Percentiles rank a stretch among this genome's conserved stretches.
Evolutionary conservation across 2,113 vertebrate genomes (phyloP).

Genomic region (Notechis scutatus): DNA sequence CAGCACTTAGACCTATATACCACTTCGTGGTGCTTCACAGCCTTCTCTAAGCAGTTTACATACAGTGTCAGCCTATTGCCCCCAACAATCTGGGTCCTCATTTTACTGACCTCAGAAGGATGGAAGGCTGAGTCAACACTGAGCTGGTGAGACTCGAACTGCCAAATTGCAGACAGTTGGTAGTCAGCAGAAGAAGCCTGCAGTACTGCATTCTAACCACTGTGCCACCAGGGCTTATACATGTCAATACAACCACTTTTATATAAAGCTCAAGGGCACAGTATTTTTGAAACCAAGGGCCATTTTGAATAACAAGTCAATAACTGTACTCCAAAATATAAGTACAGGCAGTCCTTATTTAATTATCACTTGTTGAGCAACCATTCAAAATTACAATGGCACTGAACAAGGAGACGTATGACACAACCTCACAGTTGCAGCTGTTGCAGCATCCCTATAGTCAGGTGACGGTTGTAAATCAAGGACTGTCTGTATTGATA

Average conservation of each 20-base stretch:
- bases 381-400: neutral
- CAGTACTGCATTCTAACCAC: too few relatives aligned
- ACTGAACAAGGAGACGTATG: neutral
- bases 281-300: neutral
- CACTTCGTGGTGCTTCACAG: too few relatives aligned
- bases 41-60: too few relatives aligned
- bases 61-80: too few relatives aligned
- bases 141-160: too few relatives aligned
- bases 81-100: too few relatives aligned
- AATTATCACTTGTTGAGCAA: neutral
- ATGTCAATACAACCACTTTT: neutral
- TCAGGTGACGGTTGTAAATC: neutral
- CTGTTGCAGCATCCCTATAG: neutral
- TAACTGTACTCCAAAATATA: neutral
- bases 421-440: neutral
- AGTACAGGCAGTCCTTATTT: neutral
- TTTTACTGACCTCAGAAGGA: too few relatives aligned
- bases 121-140: too few relatives aligned
- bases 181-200: too few relatives aligned
- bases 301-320: neutral
- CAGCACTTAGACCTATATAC: too few relatives aligned
- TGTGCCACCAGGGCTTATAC: too few relatives aligned
- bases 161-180: too few relatives aligned
- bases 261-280: neutral
- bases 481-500: neutral